These are phyloP conservation scores for Scolopax rusticola DNA, from an alignment of 2,797 vertebrate genomes.

Conservation along the genomic window DNA sequence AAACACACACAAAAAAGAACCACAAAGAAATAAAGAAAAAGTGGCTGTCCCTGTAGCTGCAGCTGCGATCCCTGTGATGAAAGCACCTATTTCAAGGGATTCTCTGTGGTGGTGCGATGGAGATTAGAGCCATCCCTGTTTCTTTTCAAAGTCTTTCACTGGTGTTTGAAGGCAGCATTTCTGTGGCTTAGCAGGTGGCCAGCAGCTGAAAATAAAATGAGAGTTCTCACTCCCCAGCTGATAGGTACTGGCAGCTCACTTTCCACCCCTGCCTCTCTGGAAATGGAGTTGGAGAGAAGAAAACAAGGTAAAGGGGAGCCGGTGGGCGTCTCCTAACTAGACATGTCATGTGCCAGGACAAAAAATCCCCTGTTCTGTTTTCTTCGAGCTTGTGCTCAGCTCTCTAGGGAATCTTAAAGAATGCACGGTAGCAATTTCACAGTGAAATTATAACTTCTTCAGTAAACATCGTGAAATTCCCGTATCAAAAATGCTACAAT, in stretches of 20 bases:
- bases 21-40: not conserved
- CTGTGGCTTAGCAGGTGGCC: slow-evolving; percentile 31
- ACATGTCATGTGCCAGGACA: not conserved
- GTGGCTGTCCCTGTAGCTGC: not conserved
- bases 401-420: slow-evolving; percentile 30
- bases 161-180: slow-evolving; percentile 41
- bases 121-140: not conserved
- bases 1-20: not conserved
- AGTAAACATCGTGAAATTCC: slow-evolving; percentile 53
- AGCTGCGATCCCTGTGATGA: not conserved
- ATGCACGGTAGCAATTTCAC: slow-evolving; percentile 42
- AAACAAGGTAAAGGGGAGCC: slow-evolving; percentile 1
- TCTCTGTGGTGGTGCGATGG: fast-evolving
- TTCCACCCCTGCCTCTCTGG: slow-evolving; percentile 34
- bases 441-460: slow-evolving; percentile 66
- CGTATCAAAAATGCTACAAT: slow-evolving; percentile 4
- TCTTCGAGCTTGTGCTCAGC: not conserved
- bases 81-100: not conserved
- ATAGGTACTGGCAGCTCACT: slow-evolving; percentile 36
- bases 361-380: slow-evolving; percentile 12
- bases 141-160: not conserved
- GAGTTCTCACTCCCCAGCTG: slow-evolving; percentile 18
- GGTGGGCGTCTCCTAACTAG: slow-evolving; percentile 22
- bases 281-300: slow-evolving; percentile 11
- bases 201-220: slow-evolving; percentile 54